phyloP scores from a whole-genome alignment of 2,113 vertebrate species.

The Cavia porcellus region DNA sequence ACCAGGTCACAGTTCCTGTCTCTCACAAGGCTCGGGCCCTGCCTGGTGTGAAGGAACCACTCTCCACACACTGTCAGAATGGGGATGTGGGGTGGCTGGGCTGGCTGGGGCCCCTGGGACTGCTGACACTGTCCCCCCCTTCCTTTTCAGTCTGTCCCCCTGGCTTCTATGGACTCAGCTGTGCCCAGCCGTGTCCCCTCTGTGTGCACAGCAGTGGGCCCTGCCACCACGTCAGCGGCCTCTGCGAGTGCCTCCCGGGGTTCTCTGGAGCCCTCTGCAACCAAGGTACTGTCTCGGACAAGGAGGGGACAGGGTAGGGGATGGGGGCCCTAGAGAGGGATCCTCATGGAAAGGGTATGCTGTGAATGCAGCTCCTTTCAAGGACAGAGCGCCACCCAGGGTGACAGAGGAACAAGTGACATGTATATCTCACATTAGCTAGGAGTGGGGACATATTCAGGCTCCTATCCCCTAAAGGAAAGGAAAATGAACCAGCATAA shows the following conservation, averaged over 20 bases:
- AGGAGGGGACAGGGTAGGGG: neutral
- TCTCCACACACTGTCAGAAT: neutral
- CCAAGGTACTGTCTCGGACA: constrained; percentile 90
- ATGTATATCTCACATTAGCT: neutral
- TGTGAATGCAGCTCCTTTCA: neutral
- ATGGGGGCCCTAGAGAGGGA: neutral
- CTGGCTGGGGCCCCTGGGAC: neutral
- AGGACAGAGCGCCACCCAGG: neutral
- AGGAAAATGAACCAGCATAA: neutral
- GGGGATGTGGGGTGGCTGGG: neutral
- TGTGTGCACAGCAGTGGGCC: constrained; percentile 96
- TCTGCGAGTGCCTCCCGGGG: constrained; percentile 96
- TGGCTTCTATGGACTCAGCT: constrained; percentile 96
- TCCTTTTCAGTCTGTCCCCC: constrained; percentile 93
- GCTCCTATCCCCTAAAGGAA: neutral
- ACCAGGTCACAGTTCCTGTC: neutral
- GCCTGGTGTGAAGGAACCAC: neutral
- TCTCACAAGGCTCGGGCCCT: neutral
- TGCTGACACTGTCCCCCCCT: constrained; percentile 46
- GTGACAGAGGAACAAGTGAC: neutral
- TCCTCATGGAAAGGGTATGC: neutral
- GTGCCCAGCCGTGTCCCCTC: constrained; percentile 95
- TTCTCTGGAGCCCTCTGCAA: constrained; percentile 96
- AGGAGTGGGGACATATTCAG: neutral
- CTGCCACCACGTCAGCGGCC: constrained; percentile 95